A percentile compares a stretch with the other conserved stretches of the same genome.
These are phyloP conservation scores for Troides aeacus DNA, from an alignment of 2,888 invertebrate species.

Conservation along the genomic window DNA sequence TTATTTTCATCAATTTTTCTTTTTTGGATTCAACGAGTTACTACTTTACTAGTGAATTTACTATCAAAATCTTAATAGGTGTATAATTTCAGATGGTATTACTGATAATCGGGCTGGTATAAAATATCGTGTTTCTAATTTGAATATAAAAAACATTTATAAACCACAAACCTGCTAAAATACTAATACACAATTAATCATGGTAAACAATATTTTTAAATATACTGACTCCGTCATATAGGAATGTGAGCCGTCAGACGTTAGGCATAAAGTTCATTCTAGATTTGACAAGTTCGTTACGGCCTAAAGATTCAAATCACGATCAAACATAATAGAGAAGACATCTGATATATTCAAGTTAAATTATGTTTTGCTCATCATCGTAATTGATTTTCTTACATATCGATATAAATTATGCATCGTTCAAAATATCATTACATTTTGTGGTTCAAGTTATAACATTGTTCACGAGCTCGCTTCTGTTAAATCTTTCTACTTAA, in stretches of 20 bases:
- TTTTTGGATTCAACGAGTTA: too few species aligned
- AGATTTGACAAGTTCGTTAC: not conserved
- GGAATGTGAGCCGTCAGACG: not conserved
- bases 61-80: not conserved
- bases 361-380: conserved; percentile 50
- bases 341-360: conserved; percentile 38
- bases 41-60: too few species aligned
- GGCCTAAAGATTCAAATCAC: conserved; percentile 18
- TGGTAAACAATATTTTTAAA: conserved; percentile 24
- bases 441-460: conserved; percentile 38
- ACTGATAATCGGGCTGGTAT: not conserved
- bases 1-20: too few species aligned
- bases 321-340: conserved; percentile 30
- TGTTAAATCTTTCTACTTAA: too few species aligned
- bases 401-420: conserved; percentile 60
- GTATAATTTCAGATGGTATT: not conserved
- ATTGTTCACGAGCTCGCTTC: not conserved
- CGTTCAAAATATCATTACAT: conserved; percentile 64
- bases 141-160: conserved; percentile 6
- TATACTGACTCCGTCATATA: not conserved
- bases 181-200: conserved; percentile 25
- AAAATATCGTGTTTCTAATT: not conserved
- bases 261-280: conserved; percentile 3
- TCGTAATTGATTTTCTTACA: conserved; percentile 60
- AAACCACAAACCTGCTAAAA: conserved; percentile 17